Percentiles rank a stretch among this genome's conserved stretches.
Evolutionary conservation across 2,113 vertebrate genomes (phyloP).

Genomic region (Passer montanus): DNA sequence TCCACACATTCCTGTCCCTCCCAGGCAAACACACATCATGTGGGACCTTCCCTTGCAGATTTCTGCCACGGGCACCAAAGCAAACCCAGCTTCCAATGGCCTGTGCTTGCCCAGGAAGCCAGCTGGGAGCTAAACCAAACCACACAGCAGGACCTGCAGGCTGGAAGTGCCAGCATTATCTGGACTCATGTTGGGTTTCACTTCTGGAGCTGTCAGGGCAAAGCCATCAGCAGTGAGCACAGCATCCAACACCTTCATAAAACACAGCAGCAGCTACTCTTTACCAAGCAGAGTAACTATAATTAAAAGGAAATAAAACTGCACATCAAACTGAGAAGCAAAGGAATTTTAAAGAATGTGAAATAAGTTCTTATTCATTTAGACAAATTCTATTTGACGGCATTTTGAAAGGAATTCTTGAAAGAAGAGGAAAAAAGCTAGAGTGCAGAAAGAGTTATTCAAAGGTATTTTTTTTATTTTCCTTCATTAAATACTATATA

Average conservation of each 20-base stretch:
- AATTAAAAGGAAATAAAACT: constrained; percentile 35
- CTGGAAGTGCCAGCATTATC: neutral
- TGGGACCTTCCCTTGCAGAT: neutral
- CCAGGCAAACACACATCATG: neutral
- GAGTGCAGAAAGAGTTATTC: constrained; percentile 21
- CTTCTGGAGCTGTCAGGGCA: neutral
- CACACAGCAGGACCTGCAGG: neutral
- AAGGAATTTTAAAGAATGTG: neutral
- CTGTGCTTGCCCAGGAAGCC: neutral
- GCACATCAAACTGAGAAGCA: neutral
- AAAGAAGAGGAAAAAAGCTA: neutral
- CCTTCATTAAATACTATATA: constrained; percentile 24
- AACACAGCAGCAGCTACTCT: neutral
- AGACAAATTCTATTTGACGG: constrained; percentile 4
- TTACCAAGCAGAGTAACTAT: neutral
- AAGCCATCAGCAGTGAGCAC: neutral
- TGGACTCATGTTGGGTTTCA: neutral
- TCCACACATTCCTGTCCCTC: no score
- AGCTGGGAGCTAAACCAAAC: neutral
- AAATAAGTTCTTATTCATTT: constrained; percentile 42
- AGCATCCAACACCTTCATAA: neutral
- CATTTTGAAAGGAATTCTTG: constrained; percentile 42
- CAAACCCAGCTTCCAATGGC: neutral
- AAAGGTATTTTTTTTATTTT: constrained; percentile 10
- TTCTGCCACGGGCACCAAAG: neutral